phyloP scores from a whole-genome alignment of 2,888 invertebrate genomes.

The Plagiodera versicolora region DNA sequence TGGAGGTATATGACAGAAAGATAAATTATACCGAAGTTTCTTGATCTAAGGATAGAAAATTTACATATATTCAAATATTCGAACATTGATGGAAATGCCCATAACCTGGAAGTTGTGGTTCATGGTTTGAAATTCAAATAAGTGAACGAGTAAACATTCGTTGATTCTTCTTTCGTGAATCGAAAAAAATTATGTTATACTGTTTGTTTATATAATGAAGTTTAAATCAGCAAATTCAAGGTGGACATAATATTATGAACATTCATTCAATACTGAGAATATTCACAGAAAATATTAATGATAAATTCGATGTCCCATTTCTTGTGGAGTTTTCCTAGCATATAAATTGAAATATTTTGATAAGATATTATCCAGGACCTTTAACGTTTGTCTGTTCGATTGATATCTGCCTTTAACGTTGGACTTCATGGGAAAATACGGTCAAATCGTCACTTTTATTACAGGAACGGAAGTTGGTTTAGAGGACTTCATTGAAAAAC shows the following conservation, averaged over 20 bases:
- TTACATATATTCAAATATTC: constrained; percentile 13
- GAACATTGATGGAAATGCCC: constrained; percentile 10
- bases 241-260: too few species aligned
- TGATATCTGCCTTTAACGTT: constrained; percentile 16
- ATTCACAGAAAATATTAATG: background rate
- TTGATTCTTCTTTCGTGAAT: too few species aligned
- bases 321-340: constrained; percentile 2
- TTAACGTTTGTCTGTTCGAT: constrained; percentile 18
- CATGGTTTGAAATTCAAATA: constrained; percentile 5
- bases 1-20: constrained; percentile 13
- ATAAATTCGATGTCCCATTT: background rate
- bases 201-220: too few species aligned
- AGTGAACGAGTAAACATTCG: too few species aligned
- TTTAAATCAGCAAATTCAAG: too few species aligned
- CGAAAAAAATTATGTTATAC: too few species aligned
- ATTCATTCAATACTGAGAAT: background rate
- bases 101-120: constrained; percentile 4
- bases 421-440: constrained; percentile 16
- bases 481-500: background rate
- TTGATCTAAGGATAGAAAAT: constrained; percentile 16
- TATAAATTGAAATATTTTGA: constrained; percentile 16
- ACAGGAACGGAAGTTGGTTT: constrained; percentile 14
- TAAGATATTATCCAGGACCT: constrained; percentile 15
- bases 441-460: constrained; percentile 11
- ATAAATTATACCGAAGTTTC: constrained; percentile 10